Evolutionary conservation across 2,797 vertebrate species (phyloP), one percentile per base, ranked within the genome.

Genomic region (Sebastes alutus): DNA sequence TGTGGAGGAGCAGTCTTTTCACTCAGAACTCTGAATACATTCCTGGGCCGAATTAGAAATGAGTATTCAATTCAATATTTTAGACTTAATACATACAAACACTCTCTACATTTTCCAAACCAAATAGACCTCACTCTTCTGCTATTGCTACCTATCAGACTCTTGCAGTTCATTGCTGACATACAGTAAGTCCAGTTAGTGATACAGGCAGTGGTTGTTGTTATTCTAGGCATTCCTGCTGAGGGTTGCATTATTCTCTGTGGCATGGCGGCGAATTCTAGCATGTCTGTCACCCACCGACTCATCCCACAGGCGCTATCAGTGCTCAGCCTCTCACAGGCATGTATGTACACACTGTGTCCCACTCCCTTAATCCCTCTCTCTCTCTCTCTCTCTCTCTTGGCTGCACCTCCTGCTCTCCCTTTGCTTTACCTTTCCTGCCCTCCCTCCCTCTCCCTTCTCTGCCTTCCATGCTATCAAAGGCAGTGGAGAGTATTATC

Each of bases 241-340:
- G 86, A 83, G 87, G 83, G 88, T 85, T 81, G 84, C 88, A 86
- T 80, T 88, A 77, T 84, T 62, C 79, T 87, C 77, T 65, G 75
- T 83, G 82, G 84, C 83, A 83, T 83, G 85, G 90, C 74, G 62
- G 88, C 63, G 32, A 82, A 88, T 91, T 92, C 80, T 90, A 87
- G 84, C 84, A 76, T 74, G 86, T 89, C 89, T 91, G 87, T 91
- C 90, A 89, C 82, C 88, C 91, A 75, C 72, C 23, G 69, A 85
- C 89, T 92, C 90, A 69, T 92, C 92, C 89, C 86, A 84, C 80
- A 82, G 88, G 88, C 75, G 33, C 89, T 87, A 89, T 91, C 83
- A 72, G 83, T 67, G 77, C 83, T 86, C 85, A 88, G 88, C 77
- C 89, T 91, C 89, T 89, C 92, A 80, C 91, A 88, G 89, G 77